phyloP scores from a whole-genome alignment of 2,113 vertebrate species.

The Triplophysa tibetana region DNA sequence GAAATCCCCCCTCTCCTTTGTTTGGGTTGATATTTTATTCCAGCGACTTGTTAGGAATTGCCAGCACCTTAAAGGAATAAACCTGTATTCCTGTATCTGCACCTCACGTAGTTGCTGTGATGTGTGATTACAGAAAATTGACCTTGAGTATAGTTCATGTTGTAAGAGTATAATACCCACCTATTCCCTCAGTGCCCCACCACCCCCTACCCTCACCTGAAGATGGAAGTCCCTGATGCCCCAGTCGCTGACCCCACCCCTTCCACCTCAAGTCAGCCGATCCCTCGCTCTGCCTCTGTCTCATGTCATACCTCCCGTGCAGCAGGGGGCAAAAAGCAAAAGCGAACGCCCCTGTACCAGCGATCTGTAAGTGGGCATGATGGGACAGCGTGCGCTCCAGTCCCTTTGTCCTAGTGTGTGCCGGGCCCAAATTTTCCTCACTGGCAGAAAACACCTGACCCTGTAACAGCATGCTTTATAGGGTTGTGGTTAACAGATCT shows the following conservation, averaged over 20 bases:
- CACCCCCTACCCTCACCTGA: conserved; percentile 75
- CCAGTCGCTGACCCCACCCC: conserved; percentile 71
- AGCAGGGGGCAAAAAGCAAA: conserved; percentile 86
- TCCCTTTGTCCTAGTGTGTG: neutral
- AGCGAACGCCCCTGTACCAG: conserved; percentile 86
- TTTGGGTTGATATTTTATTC: too few relatives aligned
- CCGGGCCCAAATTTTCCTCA: neutral
- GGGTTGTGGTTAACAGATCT: neutral
- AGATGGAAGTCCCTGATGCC: conserved; percentile 81
- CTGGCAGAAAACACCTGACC: neutral
- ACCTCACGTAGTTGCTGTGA: neutral
- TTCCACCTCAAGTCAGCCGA: conserved; percentile 64
- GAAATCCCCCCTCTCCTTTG: too few relatives aligned
- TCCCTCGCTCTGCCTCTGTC: conserved; percentile 78
- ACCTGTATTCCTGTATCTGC: too few relatives aligned
- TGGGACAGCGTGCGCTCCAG: conserved; percentile 14
- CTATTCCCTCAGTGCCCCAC: conserved; percentile 64
- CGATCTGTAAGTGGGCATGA: conserved; percentile 90
- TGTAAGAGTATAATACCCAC: conserved; percentile 30
- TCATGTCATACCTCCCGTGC: conserved; percentile 75
- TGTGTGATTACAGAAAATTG: too few relatives aligned
- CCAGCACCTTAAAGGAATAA: too few relatives aligned
- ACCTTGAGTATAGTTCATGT: too few relatives aligned
- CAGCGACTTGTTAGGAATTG: too few relatives aligned
- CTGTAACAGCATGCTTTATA: conserved; percentile 16